phyloP scores from a whole-genome alignment of 2,888 invertebrate species.

The Dolomedes plantarius region DNA sequence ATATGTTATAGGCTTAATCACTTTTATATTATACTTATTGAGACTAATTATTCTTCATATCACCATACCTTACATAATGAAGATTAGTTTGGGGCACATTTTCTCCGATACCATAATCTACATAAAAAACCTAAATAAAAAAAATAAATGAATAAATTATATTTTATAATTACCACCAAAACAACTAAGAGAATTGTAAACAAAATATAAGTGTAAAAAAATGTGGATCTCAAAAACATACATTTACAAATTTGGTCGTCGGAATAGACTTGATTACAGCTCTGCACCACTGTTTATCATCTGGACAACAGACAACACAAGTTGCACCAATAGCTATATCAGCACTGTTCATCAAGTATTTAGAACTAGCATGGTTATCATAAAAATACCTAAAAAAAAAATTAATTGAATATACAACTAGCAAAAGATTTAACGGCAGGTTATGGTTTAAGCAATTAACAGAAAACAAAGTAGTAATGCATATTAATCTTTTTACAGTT shows the following conservation, averaged over 20 bases:
- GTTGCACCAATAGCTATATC: slow-evolving; percentile 36
- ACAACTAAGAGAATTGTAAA: background rate
- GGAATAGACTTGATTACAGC: slow-evolving; percentile 17
- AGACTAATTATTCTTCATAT: too few species aligned
- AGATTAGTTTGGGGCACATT: background rate
- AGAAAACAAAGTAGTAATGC: too few species aligned
- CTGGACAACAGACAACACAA: slow-evolving; percentile 19
- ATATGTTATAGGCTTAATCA: too few species aligned
- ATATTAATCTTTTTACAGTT: too few species aligned
- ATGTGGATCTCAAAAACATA: slow-evolving; percentile 4
- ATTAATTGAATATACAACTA: too few species aligned
- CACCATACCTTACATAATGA: slow-evolving; percentile 41
- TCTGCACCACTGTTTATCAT: slow-evolving; percentile 35
- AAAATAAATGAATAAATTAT: background rate
- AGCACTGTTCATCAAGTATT: slow-evolving; percentile 23
- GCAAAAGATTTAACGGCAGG: background rate
- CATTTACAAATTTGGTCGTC: slow-evolving; percentile 15
- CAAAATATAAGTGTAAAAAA: background rate
- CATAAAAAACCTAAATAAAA: slow-evolving; percentile 33
- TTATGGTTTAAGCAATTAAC: too few species aligned
- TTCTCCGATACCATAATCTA: slow-evolving; percentile 45
- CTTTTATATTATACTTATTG: too few species aligned
- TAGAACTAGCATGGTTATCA: background rate
- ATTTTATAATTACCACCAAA: too few species aligned
- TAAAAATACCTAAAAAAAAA: slow-evolving; percentile 39